Conservation (phyloP, 2,797 vertebrate genomes). For the Emydoidea blandingii region DNA sequence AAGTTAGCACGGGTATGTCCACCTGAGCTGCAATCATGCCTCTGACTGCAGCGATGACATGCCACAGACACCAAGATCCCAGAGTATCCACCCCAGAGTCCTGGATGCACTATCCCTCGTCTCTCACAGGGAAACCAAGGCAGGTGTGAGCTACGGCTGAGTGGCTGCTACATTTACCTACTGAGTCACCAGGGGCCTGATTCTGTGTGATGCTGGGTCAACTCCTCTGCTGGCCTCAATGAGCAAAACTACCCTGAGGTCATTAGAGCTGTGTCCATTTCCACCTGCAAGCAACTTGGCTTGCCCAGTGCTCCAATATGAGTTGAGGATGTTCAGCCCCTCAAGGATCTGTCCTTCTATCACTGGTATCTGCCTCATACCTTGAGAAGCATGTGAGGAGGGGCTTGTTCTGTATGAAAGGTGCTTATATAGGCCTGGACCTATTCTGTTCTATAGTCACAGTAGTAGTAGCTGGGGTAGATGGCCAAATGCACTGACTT, state of each 20-base stretch:
- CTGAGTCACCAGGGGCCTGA: background rate
- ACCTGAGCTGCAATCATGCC: no score
- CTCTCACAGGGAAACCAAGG: no score
- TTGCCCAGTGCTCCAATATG: background rate
- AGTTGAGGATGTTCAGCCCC: fast-evolving
- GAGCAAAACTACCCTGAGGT: no score
- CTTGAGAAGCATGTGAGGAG: fast-evolving
- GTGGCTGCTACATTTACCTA: background rate
- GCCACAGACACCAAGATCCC: background rate
- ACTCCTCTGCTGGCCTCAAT: no score
- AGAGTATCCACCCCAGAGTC: background rate
- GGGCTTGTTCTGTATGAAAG: fast-evolving
- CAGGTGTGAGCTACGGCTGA: background rate
- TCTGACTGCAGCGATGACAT: no score
- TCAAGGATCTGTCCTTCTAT: background rate
- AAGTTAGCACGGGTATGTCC: no score
- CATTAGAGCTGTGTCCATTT: background rate
- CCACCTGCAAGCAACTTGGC: fast-evolving
- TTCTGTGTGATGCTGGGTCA: background rate
- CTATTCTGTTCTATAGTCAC: background rate
- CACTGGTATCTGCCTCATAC: background rate
- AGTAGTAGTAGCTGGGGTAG: background rate
- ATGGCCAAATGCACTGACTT: background rate
- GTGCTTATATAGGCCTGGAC: background rate
- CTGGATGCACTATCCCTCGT: background rate